Evolutionary conservation across 2,113 vertebrate species (phyloP).

Genomic region (Aegithalos caudatus): DNA sequence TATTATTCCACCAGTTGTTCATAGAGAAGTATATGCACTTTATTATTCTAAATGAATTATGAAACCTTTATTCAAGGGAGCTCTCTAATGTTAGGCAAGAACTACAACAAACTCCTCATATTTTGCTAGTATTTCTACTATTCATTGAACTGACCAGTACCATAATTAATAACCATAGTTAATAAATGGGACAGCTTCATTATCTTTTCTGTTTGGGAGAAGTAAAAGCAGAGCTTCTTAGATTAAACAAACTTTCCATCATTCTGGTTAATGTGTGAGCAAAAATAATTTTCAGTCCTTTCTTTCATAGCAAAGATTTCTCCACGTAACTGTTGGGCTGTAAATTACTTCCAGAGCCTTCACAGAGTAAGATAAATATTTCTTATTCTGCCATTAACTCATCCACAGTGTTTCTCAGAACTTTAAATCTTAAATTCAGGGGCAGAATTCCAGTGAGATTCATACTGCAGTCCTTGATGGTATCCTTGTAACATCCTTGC

Average conservation of each 20-base stretch:
- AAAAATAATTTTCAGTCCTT: slow-evolving; percentile 4
- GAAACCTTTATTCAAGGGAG: neutral
- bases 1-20: neutral
- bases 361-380: slow-evolving; percentile 6
- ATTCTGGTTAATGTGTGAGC: slow-evolving; percentile 34
- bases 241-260: slow-evolving; percentile 47
- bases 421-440: slow-evolving; percentile 34
- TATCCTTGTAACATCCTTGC: neutral
- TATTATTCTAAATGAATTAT: neutral
- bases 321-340: slow-evolving; percentile 27
- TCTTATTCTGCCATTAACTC: slow-evolving; percentile 53
- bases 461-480: neutral
- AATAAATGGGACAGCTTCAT: slow-evolving; percentile 28
- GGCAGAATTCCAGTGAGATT: slow-evolving; percentile 34
- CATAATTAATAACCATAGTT: neutral
- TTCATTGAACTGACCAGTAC: neutral
- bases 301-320: slow-evolving; percentile 24
- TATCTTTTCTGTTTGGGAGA: slow-evolving; percentile 17
- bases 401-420: slow-evolving; percentile 45
- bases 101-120: neutral
- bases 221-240: slow-evolving; percentile 21
- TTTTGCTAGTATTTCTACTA: neutral
- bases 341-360: slow-evolving; percentile 47
- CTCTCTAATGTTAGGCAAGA: neutral
- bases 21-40: neutral